phyloP scores from a whole-genome alignment of 2,113 vertebrate species.

The Apodemus sylvaticus region DNA sequence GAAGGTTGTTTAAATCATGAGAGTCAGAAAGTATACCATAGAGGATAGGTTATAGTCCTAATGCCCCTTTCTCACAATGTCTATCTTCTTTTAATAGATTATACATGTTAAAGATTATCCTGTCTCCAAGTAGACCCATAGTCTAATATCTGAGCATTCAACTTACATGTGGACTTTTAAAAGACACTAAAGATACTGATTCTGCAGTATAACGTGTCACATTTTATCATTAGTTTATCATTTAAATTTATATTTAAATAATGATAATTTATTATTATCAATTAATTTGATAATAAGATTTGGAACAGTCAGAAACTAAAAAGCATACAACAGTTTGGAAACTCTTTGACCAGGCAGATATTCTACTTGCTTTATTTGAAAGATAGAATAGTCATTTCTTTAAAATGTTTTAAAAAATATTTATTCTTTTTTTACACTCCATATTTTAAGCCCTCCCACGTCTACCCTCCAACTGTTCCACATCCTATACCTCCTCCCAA shows the following conservation, averaged over 20 bases:
- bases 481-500: no score
- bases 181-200: background rate
- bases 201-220: no score
- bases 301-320: background rate
- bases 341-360: background rate
- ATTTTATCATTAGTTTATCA: no score
- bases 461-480: no score
- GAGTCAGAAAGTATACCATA: background rate
- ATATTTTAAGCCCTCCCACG: no score
- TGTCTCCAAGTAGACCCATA: no score
- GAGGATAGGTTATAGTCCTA: background rate
- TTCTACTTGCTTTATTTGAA: background rate
- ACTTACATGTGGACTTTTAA: no score
- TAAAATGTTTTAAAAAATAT: no score
- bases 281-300: background rate
- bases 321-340: background rate
- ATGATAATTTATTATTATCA: no score
- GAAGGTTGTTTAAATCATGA: background rate
- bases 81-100: background rate
- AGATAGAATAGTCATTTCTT: background rate
- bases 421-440: no score
- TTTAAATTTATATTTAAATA: no score
- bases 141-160: background rate
- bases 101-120: no score
- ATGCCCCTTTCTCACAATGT: background rate